These are phyloP conservation scores for Phengaris alcon DNA, from an alignment of 2,888 invertebrate genomes.

Conservation along the genomic window DNA sequence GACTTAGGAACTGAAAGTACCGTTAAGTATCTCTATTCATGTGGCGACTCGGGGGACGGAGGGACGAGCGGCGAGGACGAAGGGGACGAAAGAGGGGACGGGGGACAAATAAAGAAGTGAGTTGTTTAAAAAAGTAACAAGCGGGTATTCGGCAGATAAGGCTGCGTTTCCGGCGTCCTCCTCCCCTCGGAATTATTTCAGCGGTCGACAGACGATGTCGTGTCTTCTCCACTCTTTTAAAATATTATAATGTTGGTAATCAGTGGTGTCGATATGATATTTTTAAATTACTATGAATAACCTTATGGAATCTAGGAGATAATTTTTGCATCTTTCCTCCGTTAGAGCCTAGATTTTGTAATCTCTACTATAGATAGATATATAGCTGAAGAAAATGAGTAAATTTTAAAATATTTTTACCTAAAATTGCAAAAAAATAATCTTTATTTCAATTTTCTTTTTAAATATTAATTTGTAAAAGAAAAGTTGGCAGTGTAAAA, in stretches of 20 bases:
- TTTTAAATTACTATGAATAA: not conserved
- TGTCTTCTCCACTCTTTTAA: conserved; percentile 76
- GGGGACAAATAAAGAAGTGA: conserved; percentile 77
- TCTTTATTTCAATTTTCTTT: too few species aligned
- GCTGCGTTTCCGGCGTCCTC: conserved; percentile 74
- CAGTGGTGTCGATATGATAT: not conserved
- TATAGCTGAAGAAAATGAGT: too few species aligned
- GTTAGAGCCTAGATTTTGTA: not conserved
- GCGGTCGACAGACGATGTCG: conserved; percentile 73
- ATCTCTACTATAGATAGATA: too few species aligned
- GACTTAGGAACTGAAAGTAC: conserved; percentile 79
- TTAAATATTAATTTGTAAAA: too few species aligned
- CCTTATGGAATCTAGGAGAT: not conserved
- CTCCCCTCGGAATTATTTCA: conserved; percentile 75
- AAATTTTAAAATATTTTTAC: too few species aligned
- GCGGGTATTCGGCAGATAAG: conserved; percentile 77
- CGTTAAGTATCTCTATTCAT: conserved; percentile 77
- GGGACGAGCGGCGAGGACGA: conserved; percentile 17
- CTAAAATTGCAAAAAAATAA: too few species aligned
- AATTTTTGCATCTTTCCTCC: too few species aligned
- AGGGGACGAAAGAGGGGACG: conserved; percentile 47
- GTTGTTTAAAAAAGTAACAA: conserved; percentile 78
- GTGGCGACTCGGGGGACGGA: conserved; percentile 63
- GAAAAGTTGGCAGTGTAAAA: too few species aligned
- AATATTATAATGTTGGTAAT: conserved; percentile 59